Evolutionary conservation across 2,113 vertebrate genomes (phyloP).

Genomic region (Clinocottus analis): DNA sequence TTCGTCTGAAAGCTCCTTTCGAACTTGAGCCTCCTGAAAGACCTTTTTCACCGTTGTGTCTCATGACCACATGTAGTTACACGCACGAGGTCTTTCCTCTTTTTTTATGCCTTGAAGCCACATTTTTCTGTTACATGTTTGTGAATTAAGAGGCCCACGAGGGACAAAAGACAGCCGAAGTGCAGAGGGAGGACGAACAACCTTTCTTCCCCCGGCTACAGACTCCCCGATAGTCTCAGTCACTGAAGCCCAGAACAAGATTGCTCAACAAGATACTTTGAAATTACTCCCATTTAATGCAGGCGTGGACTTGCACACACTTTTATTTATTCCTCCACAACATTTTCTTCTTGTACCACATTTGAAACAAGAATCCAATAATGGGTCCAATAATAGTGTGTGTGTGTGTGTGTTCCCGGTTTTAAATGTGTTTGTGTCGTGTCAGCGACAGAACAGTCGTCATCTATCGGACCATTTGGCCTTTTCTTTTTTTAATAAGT

Average conservation of each 20-base stretch:
- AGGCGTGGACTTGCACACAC: slow-evolving; percentile 50
- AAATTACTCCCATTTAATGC: slow-evolving; percentile 48
- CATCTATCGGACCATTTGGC: slow-evolving; percentile 43
- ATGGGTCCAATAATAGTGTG: too few species aligned
- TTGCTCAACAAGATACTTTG: slow-evolving; percentile 23
- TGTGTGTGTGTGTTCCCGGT: background rate
- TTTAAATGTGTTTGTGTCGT: slow-evolving; percentile 24
- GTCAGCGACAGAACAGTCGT: slow-evolving; percentile 66
- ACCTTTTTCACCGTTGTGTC: background rate
- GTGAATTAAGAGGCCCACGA: slow-evolving; percentile 9
- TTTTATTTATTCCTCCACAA: background rate
- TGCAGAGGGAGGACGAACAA: slow-evolving; percentile 23
- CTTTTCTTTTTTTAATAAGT: slow-evolving; percentile 14
- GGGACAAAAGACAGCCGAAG: background rate
- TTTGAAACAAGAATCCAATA: slow-evolving; percentile 19
- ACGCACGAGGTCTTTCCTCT: slow-evolving; percentile 16
- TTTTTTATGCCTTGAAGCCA: slow-evolving; percentile 23
- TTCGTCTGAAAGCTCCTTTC: slow-evolving; percentile 15
- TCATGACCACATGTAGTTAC: slow-evolving; percentile 28
- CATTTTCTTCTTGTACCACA: background rate
- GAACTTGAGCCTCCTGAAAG: slow-evolving; percentile 24
- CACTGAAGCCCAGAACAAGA: slow-evolving; percentile 51
- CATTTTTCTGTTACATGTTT: slow-evolving; percentile 48
- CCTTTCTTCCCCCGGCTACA: slow-evolving; percentile 23
- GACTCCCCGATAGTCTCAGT: slow-evolving; percentile 50